Evolutionary conservation across 1,140 invertebrate species (phyloP), one percentile per base, ranked within the genome.

Genomic region (Hyles vespertilio): DNA sequence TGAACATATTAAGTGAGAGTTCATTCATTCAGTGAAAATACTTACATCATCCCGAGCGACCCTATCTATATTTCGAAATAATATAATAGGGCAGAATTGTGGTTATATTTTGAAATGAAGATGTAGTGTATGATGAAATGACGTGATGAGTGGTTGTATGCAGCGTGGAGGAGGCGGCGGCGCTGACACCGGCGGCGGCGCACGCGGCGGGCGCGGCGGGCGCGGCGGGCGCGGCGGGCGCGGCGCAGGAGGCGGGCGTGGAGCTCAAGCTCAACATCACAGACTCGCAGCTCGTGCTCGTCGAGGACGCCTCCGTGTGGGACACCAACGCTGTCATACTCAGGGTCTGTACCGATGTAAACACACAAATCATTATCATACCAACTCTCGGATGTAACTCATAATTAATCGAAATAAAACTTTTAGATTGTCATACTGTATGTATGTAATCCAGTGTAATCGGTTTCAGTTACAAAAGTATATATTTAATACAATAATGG

Each of bases 321-420:
- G 97, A 99, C 81, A 95, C 97, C 0, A 98, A 97, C 87, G 96
- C 97, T 33, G 96, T 99, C 3, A 99, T 99, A 77, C 90, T 99
- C 0, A 97, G 97, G 89, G 94, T 22, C 22, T 22, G 22, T 22
- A 22, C 22, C 0, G 22, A 22, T 2, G 2, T 95, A 72, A n/a
- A 9, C n/a, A 12, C 32, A 5, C 32, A 22, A 22, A 22, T 22
- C 22, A 22, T 22, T 22, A 22, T 22, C 0, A 22, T 22, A 22
- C 22, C 22, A 22, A 22, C 22, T 22, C 22, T 22, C 22, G 22
- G 22, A 0, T 22, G 22, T 22, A 22, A 22, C 0, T 22, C 22
- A 22, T 22, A 22, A 22, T 22, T 1, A 22, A 22, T 22, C 22
- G 22, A 22, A 22, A 22, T 22, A 22, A 22, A 22, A 22, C 22